Base-by-base conservation (phyloP, 1,140 invertebrate species). In the Scaptodrosophila lebanonensis region DNA sequence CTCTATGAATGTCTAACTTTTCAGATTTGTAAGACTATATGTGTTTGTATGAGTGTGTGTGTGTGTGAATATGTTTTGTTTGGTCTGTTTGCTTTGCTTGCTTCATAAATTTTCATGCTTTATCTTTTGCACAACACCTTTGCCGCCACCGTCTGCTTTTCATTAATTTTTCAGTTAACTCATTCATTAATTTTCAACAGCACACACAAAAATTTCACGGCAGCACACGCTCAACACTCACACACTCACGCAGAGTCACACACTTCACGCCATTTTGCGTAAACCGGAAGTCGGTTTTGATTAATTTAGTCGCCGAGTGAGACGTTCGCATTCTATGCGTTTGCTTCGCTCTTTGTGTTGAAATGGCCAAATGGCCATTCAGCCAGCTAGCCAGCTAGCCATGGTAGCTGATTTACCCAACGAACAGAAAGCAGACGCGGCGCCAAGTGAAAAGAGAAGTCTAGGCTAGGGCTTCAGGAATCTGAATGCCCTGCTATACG, bases 161-260 rank as follows among this genome's bases (percentile, higher is more conserved):
- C 69, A 82, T 82, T 82, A 82, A 82, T 83, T 82, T 82, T 83
- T 82, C 75, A 82, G 76, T 83, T 82, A 82, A 82, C 75, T 82
- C 75, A 79, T 82, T 82, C 76, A 82, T 82, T 82, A 75, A 82
- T 79, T 79, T 79, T 66, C 68, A 68, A 64, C 53, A 64, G 58
- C 44, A 30, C n/a, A n/a, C 32, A 39, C 30, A 50, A 65, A 60
- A 49, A 61, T 60, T 65, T 66, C 60, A 65, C 62, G 68, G 50
- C 67, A 57, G 68, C 64, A 44, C 58, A 58, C 42, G 44, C 69
- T 48, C 9, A 36, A 53, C 49, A 69, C 30, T 43, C 59, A 52
- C 15, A 49, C 25, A 15, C 43, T 42, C 52, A 49, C 45, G 54
- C 35, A 57, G 42, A 32, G 18, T 36, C 39, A 40, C 75, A 66